phyloP scores from a whole-genome alignment of 2,797 vertebrate genomes.

The Sebastes cheni region DNA sequence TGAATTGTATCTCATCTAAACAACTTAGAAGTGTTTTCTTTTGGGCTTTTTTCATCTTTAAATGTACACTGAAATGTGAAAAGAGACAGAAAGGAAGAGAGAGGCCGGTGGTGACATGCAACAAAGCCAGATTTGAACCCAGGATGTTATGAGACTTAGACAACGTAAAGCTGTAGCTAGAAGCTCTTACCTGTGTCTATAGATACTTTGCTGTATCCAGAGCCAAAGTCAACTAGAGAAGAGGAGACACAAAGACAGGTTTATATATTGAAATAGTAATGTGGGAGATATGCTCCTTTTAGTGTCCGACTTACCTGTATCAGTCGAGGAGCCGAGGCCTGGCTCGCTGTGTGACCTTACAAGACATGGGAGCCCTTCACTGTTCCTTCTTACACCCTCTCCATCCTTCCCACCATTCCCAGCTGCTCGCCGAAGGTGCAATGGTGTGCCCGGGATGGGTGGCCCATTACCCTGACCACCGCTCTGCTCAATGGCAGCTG shows the following conservation, averaged over 20 bases:
- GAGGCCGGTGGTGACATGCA: not conserved
- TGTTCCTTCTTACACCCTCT: conserved; percentile 44
- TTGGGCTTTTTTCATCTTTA: not conserved
- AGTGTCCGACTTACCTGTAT: conserved; percentile 72
- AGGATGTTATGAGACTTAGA: not conserved
- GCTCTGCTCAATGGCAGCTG: conserved; percentile 58
- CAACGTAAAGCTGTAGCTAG: not conserved
- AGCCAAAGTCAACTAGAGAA: conserved; percentile 79
- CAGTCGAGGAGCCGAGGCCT: conserved; percentile 79
- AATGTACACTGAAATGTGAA: not conserved
- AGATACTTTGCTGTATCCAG: conserved; percentile 77
- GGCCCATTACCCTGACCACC: conserved; percentile 57
- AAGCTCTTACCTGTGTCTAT: conserved; percentile 77
- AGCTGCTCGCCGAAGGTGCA: conserved; percentile 59
- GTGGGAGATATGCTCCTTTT: not conserved
- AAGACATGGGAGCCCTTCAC: conserved; percentile 75
- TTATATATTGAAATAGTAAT: not conserved
- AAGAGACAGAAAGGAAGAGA: not conserved
- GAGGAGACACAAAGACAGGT: conserved; percentile 1
- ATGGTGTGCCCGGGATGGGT: conserved; percentile 50
- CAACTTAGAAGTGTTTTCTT: conserved; percentile 4
- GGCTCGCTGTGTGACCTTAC: conserved; percentile 94
- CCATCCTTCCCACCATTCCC: conserved; percentile 53
- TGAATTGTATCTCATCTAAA: conserved; percentile 2
- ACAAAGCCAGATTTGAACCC: not conserved